Percentiles rank a stretch among this genome's conserved stretches.
These are phyloP conservation scores for Notechis scutatus DNA, from an alignment of 2,113 vertebrate species.

Conservation along the genomic window DNA sequence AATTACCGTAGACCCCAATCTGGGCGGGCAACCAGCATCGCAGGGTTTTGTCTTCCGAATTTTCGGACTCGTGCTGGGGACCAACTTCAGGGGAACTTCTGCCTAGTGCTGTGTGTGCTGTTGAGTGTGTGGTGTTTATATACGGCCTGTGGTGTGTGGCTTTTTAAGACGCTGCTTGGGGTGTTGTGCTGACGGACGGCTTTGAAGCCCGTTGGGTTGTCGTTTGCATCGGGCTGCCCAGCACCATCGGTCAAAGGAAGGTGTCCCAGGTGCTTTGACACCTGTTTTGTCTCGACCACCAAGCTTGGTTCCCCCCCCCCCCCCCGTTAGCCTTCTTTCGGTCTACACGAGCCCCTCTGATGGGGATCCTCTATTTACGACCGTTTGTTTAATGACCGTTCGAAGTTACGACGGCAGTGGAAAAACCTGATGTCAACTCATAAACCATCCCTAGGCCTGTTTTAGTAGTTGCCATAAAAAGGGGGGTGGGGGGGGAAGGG, in stretches of 20 bases:
- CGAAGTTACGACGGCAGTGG: not conserved
- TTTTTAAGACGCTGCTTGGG: not conserved
- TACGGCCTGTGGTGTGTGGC: no score
- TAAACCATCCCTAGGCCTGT: no score
- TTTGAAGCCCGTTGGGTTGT: not conserved
- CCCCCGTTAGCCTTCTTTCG: not conserved
- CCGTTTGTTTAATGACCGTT: no score
- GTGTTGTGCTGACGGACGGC: no score
- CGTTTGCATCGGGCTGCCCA: not conserved
- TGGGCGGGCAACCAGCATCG: no score
- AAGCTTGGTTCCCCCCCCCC: not conserved
- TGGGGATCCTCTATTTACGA: no score
- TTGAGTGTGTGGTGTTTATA: no score
- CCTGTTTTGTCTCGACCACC: not conserved
- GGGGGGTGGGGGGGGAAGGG: no score
- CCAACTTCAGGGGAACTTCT: not conserved
- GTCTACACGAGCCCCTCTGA: not conserved
- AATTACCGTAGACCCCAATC: not conserved
- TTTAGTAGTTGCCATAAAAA: no score
- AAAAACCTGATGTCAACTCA: no score
- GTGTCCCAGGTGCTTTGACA: not conserved
- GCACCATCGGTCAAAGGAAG: not conserved
- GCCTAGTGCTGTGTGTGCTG: no score
- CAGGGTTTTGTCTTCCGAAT: not conserved
- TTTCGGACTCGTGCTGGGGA: no score